These are phyloP conservation scores for Panagrolaimus sp. DNA, from an alignment of 1,140 invertebrate genomes.

Conservation along the genomic window DNA sequence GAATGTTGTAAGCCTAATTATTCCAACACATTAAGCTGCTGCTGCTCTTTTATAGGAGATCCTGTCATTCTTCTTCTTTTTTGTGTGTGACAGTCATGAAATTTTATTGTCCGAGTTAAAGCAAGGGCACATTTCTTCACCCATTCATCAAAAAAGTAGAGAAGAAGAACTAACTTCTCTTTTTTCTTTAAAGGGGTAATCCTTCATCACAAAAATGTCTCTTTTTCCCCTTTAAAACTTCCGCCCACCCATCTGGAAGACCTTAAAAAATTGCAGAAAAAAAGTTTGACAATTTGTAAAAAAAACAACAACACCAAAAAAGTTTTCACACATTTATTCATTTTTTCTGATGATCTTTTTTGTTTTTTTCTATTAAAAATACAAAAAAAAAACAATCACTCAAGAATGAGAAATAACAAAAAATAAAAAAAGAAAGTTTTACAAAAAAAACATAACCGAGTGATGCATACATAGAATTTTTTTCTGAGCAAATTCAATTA, in stretches of 20 bases:
- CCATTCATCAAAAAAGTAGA: conserved; percentile 10
- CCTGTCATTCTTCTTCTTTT: too few relatives aligned
- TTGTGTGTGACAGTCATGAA: conserved; percentile 4
- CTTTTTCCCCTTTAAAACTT: not conserved
- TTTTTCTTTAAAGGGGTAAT: not conserved
- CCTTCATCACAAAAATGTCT: not conserved
- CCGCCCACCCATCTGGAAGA: conserved; percentile 2
- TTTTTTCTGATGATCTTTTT: conserved; percentile 8
- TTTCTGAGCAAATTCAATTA: too few relatives aligned
- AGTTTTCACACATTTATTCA: conserved; percentile 6
- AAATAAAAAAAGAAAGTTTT: not conserved
- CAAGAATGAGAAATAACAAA: not conserved
- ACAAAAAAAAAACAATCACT: not conserved
- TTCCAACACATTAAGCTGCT: conserved; percentile 13
- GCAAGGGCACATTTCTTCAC: not conserved
- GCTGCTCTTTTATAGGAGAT: too few relatives aligned
- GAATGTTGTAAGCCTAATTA: conserved; percentile 4
- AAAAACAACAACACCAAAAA: not conserved
- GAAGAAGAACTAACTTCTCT: not conserved
- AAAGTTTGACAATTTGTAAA: not conserved
- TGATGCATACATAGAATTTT: too few relatives aligned
- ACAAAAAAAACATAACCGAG: too few relatives aligned
- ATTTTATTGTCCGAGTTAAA: conserved; percentile 3
- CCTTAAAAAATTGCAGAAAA: not conserved
- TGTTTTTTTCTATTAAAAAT: not conserved